Evolutionary conservation across 1,140 invertebrate genomes (phyloP), one percentile per base, ranked within the genome.

Genomic region (Magallana angulata): DNA sequence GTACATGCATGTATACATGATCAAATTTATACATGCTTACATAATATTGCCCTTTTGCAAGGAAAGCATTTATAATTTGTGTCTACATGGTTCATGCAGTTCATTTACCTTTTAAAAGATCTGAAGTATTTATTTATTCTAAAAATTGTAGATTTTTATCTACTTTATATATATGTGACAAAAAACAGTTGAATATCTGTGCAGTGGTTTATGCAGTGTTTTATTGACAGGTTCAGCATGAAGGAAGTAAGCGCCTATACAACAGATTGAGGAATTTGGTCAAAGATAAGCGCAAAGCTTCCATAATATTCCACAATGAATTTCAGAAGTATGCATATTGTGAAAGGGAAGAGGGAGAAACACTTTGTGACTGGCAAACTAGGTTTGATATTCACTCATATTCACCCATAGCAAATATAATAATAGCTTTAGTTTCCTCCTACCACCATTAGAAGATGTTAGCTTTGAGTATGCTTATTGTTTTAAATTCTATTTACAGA

Each of bases 291-390:
- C 85, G 91, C 16, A 90, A 91, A 60, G 90, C 90, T 7, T 92
- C 91, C 57, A 86, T 94, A 9, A 87, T 92, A 80, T 94, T 94
- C 68, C 89, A 92, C 24, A 94, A 94, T 91, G 94, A 94, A 86
- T 94, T 94, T 83, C 93, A 92, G 64, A 92, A 91, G 64, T 91
- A 92, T 86, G 90, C 93, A 3, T 91, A 91, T 85, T 91, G 91
- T 89, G 89, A 91, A 62, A 85, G 93, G 81, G 76, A 92, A n/a
- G 76, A 89, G 16, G 92, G 91, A 57, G 93, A 94, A 87, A 84
- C 84, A 48, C 83, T 90, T 1, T 18, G 81, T 16, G 24, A 90
- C 1, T 93, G 92, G 92, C 91, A 91, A 82, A 87, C 86, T 1
- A 93, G 91, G 93, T 93, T 62, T 82, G 87, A 80, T n/a, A 30